Base-by-base conservation (phyloP, 2,113 vertebrate species). In the Toxotes chatareus region DNA sequence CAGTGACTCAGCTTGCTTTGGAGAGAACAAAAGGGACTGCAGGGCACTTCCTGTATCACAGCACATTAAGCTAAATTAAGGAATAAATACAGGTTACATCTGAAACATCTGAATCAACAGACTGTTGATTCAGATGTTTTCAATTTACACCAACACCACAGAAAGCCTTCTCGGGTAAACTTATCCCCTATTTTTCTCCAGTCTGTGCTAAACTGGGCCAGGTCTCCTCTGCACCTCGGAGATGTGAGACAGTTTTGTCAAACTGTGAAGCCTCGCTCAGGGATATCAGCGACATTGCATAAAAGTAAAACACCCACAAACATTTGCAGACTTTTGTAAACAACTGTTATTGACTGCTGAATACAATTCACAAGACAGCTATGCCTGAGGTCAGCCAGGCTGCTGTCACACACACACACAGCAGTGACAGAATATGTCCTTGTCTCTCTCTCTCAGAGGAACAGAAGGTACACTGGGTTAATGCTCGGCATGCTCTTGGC, bases 391-490 rank as follows among this genome's bases (percentile, higher is more conserved):
- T 71, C 17, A 49, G 19, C 46, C 47, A 62, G 31, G 42, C 14
- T 77, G 55, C n/a, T 60, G 65, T 19, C 36, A 40, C 42, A 38
- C 53, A 62, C n/a, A 59, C 59, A 63, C 13, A 44, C 34, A 32
- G 61, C 1, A 27, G 56, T 42, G 40, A 80, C 62, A 84, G 79
- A 74, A 67, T 62, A 71, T 17, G 49, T 46, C 71, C 75, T 76
- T 78, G 64, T 82, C 64, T 69, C 67, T 76, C 72, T 69, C 57
- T 27, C 27, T 69, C 57, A 34, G 62, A 72, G 47, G 57, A 76
- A 79, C 83, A 83, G 76, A 80, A 73, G 72, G 57, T 49, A 44
- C 53, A 12, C 71, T 71, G 51, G 46, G 53, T 40, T 38, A 67
- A 21, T n/a, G 11, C 46, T 57, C 62, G 19, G 57, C 63, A 73